Base-by-base conservation (phyloP, 2,113 vertebrate species). In the Channa maculata region DNA sequence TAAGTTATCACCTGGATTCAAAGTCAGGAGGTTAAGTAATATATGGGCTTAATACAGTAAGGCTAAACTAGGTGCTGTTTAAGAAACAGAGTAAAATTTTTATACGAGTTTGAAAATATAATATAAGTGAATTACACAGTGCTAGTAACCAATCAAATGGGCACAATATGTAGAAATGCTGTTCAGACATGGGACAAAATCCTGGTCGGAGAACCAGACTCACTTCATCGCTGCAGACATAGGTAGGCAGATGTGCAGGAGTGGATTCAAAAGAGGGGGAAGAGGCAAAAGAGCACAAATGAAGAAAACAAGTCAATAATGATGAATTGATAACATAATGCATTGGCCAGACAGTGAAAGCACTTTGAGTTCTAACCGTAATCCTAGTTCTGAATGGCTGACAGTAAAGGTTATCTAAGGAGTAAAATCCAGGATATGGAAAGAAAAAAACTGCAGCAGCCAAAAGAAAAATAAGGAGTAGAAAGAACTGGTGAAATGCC, bases 321-420 rank as follows among this genome's bases (percentile, higher is more conserved):
- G 81, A 89, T 82, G 67, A 77, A 82, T 82, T 65, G 59, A 69
- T 79, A 75, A 50, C 41, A 59, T 67, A 85, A 83, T 73, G 48
- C n/a, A 5, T 59, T 51, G 61, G 69, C 77, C 77, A 86, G 75
- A 75, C 80, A 71, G 75, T 70, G 49, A 79, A 81, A 66, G 62
- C 79, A 58, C 51, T 55, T 61, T 44, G 68, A 86, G 63, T 54
- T 72, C 48, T 49, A 24, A 37, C 46, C 59, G 38, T 77, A 81
- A 85, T 86, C 77, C 83, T 71, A 63, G 44, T 36, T 45, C 57
- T 70, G 72, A 24, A 39, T 46, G 70, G 39, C 73, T 86, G 85
- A 86, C 81, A 84, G 68, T 54, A 44, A 75, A 77, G 57, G 81
- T 79, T 69, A 85, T 69, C 71, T 13, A 46, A 71, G 72, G 80